Evolutionary conservation across 2,113 vertebrate genomes (phyloP).

Genomic region (Bucco capensis): DNA sequence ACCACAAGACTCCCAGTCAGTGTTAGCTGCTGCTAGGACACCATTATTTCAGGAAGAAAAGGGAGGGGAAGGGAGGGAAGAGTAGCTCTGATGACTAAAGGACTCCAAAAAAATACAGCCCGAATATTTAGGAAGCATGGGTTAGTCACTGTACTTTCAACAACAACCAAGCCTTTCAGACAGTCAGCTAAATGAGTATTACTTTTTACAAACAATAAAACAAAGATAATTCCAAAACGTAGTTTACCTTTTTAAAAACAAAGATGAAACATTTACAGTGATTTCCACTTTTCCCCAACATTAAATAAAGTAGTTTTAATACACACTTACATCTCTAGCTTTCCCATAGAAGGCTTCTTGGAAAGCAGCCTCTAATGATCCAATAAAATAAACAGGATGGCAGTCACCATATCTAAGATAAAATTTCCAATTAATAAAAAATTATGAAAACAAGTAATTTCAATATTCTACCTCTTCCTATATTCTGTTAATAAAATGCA

Average conservation of each 20-base stretch:
- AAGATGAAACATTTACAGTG: background rate
- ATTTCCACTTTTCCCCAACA: background rate
- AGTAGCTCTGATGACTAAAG: background rate
- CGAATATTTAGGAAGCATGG: background rate
- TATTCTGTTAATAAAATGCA: background rate
- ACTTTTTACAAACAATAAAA: background rate
- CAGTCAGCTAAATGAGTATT: background rate
- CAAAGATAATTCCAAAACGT: background rate
- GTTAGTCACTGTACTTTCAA: background rate
- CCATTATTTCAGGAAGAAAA: background rate
- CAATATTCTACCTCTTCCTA: background rate
- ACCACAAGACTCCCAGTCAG: background rate
- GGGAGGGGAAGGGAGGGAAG: background rate
- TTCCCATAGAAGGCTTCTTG: slow-evolving; percentile 99
- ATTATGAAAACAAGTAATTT: background rate
- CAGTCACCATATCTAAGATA: slow-evolving; percentile 91
- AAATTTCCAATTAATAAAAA: slow-evolving; percentile 27
- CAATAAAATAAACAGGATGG: slow-evolving; percentile 99
- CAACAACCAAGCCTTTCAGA: background rate
- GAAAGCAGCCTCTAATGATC: slow-evolving; percentile 96
- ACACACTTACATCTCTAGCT: slow-evolving; percentile 96
- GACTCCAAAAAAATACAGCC: background rate
- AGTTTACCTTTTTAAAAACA: background rate
- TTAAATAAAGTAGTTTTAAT: background rate
- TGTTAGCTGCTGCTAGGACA: background rate